Conservation (phyloP, 2,888 invertebrate species). For the Lasioglossum marginatum region DNA sequence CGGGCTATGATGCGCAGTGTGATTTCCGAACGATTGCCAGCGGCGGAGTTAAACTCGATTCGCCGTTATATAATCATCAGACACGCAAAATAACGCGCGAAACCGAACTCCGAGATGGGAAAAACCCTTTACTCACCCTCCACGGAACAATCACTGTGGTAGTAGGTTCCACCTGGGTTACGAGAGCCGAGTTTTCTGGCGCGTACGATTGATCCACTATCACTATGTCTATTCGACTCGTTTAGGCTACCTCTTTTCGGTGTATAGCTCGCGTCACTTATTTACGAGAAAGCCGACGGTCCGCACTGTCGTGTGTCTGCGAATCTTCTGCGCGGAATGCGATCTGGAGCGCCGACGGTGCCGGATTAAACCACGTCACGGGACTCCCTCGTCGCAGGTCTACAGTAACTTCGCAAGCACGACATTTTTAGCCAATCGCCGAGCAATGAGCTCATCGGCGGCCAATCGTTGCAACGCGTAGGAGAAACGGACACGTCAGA, state of each 20-base stretch:
- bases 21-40: constrained; percentile 29
- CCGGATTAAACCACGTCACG: constrained; percentile 70
- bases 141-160: constrained; percentile 67
- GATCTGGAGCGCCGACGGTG: constrained; percentile 55
- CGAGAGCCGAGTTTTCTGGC: constrained; percentile 4
- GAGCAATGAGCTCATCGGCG: constrained; percentile 53
- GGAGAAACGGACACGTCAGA: constrained; percentile 52
- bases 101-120: not conserved
- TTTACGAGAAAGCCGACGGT: not conserved
- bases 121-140: constrained; percentile 72
- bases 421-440: constrained; percentile 71
- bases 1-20: constrained; percentile 30
- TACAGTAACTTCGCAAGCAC: constrained; percentile 18
- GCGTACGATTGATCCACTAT: too few species aligned
- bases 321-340: constrained; percentile 63
- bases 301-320: constrained; percentile 12
- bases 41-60: constrained; percentile 30
- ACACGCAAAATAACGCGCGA: not conserved
- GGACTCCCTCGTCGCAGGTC: constrained; percentile 31
- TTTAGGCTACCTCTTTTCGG: not conserved
- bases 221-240: too few species aligned
- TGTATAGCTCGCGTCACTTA: not conserved
- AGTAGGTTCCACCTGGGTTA: constrained; percentile 70
- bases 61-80: not conserved
- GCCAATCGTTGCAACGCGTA: constrained; percentile 65